Evolutionary conservation across 2,888 invertebrate genomes (phyloP).

Genomic region (Polydrusus pterygomalis): DNA sequence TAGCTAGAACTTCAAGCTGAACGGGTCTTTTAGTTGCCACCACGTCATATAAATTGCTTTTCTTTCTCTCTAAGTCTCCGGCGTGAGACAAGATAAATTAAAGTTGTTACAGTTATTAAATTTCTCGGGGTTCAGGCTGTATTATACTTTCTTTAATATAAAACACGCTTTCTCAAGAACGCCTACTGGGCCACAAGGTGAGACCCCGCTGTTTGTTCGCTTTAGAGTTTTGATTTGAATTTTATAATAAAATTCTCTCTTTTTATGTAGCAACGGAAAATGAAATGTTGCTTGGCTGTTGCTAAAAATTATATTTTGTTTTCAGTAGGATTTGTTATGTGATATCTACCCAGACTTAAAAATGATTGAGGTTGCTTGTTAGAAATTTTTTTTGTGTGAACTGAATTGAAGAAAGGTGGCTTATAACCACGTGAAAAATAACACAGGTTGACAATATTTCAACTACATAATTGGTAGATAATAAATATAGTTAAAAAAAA

Average conservation of each 20-base stretch:
- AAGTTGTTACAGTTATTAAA: constrained; percentile 58
- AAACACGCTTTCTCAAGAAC: constrained; percentile 34
- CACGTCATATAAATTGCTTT: constrained; percentile 57
- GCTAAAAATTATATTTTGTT: constrained; percentile 1
- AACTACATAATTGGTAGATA: too few relatives aligned
- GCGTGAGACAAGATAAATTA: constrained; percentile 57
- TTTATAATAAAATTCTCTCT: constrained; percentile 47
- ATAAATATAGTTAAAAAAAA: too few relatives aligned
- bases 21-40: constrained; percentile 45
- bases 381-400: too few relatives aligned
- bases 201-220: constrained; percentile 41
- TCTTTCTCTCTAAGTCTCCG: constrained; percentile 54
- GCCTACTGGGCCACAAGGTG: constrained; percentile 44
- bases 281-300: constrained; percentile 7
- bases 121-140: constrained; percentile 52
- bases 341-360: too few relatives aligned
- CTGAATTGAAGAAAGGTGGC: too few relatives aligned
- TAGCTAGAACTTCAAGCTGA: constrained; percentile 40
- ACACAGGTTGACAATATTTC: too few relatives aligned
- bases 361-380: too few relatives aligned
- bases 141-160: constrained; percentile 52
- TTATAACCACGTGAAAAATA: too few relatives aligned
- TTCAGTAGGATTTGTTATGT: too few relatives aligned
- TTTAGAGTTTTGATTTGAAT: constrained; percentile 52
- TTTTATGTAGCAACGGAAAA: constrained; percentile 8